Evolutionary conservation across 2,113 vertebrate genomes (phyloP).

Genomic region (Nycticebus coucang): DNA sequence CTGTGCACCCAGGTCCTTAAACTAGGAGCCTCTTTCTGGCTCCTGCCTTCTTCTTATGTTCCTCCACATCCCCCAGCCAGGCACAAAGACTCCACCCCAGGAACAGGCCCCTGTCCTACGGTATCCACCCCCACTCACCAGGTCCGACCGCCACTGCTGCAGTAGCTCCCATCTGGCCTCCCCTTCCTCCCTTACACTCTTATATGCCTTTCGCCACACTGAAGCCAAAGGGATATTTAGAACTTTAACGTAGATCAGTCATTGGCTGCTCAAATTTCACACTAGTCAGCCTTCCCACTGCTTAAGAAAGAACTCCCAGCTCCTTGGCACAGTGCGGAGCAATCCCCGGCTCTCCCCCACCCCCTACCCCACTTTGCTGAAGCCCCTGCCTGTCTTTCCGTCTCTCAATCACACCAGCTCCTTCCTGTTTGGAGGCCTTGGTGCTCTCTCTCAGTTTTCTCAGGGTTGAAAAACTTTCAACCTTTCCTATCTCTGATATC

Average conservation of each 20-base stretch:
- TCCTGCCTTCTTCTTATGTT: background rate
- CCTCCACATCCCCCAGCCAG: background rate
- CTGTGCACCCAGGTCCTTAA: background rate
- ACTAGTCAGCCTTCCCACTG: background rate
- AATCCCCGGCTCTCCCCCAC: background rate
- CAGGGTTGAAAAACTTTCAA: background rate
- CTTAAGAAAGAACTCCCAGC: background rate
- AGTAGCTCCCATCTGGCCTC: background rate
- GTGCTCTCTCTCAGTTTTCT: background rate
- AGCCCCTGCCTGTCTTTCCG: background rate
- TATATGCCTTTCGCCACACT: background rate
- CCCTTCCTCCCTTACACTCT: no score
- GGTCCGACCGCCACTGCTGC: background rate
- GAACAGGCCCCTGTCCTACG: background rate
- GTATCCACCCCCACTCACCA: background rate
- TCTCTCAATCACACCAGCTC: background rate
- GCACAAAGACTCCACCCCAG: background rate
- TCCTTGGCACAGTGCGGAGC: accelerated
- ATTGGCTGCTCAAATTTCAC: background rate
- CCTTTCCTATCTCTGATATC: background rate
- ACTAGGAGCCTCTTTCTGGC: background rate
- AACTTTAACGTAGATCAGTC: background rate
- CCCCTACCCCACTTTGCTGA: background rate
- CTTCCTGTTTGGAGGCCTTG: background rate
- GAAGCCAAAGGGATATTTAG: background rate